Evolutionary conservation across 2,888 invertebrate species (phyloP), one percentile per base, ranked within the genome.

Genomic region (Tachina grossa): DNA sequence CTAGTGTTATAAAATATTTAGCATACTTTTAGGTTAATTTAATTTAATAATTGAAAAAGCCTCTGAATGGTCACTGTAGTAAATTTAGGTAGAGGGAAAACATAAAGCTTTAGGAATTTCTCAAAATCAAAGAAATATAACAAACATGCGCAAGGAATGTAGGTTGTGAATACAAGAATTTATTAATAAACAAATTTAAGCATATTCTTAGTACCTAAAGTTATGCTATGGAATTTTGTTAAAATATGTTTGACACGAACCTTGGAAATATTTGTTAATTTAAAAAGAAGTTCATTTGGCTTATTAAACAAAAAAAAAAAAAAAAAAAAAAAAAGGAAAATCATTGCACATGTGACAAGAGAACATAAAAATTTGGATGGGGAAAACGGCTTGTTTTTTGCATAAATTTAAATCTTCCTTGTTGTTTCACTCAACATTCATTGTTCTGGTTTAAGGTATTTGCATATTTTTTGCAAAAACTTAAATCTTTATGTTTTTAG

Each of bases 21-120:
- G 79, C 71, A 71, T 79, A 79, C 71, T 71, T 79, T 55, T 63
- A 55, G 79, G 71, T 9, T 39, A 47, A 47, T 16, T 39, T 31
- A 82, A 61, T 71, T 53, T 68, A 59, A 53, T 81, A 72, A 49
- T 43, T 69, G 51, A 43, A 47, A 47, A 63, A 9, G 65, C 49
- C 72, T 31, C 57, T n/a, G 6, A 53, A 31, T 39, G 14, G 10
- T 13, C 47, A 14, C 5, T 13, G 22, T 9, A 11, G 9, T n/a
- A n/a, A 47, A 39, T 39, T 6, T 9, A 9, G 4, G 2, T 11
- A 16, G 31, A 39, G 53, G 11, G 11, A 3, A 43, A 9, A 19
- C 11, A 45, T n/a, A 19, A 14, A 51, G 31, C 31, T 51, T 1
- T 13, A 59, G 57, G 57, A 47, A 75, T 81, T 81, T 61, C 3